These are phyloP conservation scores for Argya squamiceps DNA, from an alignment of 2,797 vertebrate genomes.

Conservation along the genomic window DNA sequence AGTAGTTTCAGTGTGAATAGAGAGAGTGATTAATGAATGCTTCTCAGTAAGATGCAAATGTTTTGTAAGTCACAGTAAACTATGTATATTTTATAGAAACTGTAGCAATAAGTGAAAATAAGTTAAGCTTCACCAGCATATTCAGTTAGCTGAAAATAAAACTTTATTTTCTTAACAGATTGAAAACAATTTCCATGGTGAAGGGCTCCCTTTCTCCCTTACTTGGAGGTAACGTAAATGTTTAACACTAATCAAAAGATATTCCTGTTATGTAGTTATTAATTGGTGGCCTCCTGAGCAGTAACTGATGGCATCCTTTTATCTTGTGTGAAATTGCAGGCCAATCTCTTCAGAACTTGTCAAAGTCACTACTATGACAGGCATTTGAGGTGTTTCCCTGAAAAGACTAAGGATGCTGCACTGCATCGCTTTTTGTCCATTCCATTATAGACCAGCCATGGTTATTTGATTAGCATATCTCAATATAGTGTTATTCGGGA, in stretches of 20 bases:
- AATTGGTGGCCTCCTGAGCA: background rate
- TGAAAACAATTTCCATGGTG: background rate
- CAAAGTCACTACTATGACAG: background rate
- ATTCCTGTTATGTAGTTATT: background rate
- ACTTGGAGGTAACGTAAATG: background rate
- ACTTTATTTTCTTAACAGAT: conserved; percentile 30
- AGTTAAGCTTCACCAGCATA: conserved; percentile 39
- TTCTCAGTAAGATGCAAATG: conserved; percentile 63
- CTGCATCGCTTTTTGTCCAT: background rate
- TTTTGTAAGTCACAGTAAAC: conserved; percentile 57
- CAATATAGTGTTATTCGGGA: background rate
- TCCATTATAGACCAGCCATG: background rate
- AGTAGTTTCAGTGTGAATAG: conserved; percentile 51
- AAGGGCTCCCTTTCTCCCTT: background rate
- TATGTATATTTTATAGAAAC: conserved; percentile 55
- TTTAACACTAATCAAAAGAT: background rate
- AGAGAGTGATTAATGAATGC: conserved; percentile 69
- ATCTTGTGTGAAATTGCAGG: background rate
- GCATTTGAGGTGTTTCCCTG: background rate
- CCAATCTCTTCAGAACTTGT: background rate
- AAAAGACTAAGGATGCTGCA: background rate
- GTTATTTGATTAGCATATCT: background rate
- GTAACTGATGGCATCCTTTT: background rate
- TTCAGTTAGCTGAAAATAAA: conserved; percentile 54
- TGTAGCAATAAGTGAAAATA: conserved; percentile 39